Evolutionary conservation across 1,140 invertebrate species (phyloP).

Genomic region (Drosophila lacertosa): DNA sequence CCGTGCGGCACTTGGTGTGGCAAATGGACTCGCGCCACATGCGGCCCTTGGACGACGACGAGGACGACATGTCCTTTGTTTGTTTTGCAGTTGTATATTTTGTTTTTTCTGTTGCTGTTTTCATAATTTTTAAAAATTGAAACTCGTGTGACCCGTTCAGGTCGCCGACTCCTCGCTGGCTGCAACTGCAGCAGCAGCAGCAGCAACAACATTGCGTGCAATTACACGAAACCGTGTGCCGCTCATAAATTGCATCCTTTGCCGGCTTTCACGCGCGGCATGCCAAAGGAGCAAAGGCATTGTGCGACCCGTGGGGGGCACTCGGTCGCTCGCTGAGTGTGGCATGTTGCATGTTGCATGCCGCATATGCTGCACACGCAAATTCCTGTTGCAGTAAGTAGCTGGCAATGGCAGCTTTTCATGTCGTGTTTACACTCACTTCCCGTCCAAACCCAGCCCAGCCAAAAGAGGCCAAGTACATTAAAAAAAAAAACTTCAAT

Average conservation of each 20-base stretch:
- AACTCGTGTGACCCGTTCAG: slow-evolving; percentile 61
- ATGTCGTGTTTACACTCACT: slow-evolving; percentile 81
- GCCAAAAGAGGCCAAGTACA: slow-evolving; percentile 59
- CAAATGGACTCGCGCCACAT: slow-evolving; percentile 67
- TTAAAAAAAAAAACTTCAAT: slow-evolving; percentile 75
- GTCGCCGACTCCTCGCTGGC: slow-evolving; percentile 53
- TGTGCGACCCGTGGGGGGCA: slow-evolving; percentile 13
- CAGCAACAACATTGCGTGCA: slow-evolving; percentile 72
- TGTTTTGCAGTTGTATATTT: slow-evolving; percentile 46
- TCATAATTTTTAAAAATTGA: slow-evolving; percentile 70
- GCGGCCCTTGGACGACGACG: slow-evolving; percentile 44
- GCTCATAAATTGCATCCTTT: slow-evolving; percentile 74
- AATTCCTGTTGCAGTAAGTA: slow-evolving; percentile 66
- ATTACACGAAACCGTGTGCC: slow-evolving; percentile 62
- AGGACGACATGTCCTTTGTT: slow-evolving; percentile 54
- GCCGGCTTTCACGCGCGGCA: slow-evolving; percentile 43
- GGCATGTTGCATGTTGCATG: slow-evolving; percentile 44
- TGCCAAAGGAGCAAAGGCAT: slow-evolving; percentile 62
- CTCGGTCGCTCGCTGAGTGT: slow-evolving; percentile 31
- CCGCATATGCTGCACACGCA: slow-evolving; percentile 49
- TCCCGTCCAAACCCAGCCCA: slow-evolving; percentile 40
- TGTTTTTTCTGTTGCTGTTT: slow-evolving; percentile 41
- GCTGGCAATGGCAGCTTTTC: slow-evolving; percentile 63
- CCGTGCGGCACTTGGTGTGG: slow-evolving; percentile 59
- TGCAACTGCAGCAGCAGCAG: slow-evolving; percentile 31